phyloP scores from a whole-genome alignment of 2,888 invertebrate genomes.

The Mimumesa dahlbomi region DNA sequence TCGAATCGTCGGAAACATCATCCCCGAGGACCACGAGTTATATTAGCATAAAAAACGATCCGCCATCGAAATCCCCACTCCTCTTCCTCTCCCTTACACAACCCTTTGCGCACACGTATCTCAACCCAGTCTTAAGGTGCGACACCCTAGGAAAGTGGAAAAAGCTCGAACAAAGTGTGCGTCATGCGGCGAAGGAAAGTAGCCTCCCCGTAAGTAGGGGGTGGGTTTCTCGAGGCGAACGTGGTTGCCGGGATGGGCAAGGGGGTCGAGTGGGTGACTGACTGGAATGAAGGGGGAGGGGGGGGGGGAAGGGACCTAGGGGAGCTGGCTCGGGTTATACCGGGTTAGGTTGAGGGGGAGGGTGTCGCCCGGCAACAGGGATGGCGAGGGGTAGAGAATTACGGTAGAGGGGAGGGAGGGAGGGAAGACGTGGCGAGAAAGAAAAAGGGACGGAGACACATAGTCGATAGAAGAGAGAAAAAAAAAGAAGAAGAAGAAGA shows the following conservation, averaged over 20 bases:
- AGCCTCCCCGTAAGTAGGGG: conserved; percentile 48
- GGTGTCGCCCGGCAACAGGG: conserved; percentile 45
- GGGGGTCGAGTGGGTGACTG: conserved; percentile 60
- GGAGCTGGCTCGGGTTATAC: conserved; percentile 40
- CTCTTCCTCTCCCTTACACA: no score
- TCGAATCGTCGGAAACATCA: no score
- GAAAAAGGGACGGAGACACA: conserved; percentile 33
- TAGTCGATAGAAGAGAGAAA: conserved; percentile 36
- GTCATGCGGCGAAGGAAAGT: conserved; percentile 45
- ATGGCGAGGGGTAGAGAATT: conserved; percentile 26
- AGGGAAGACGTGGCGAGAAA: conserved; percentile 34
- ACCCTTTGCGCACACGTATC: conserved; percentile 8
- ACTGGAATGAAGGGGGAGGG: conserved; percentile 57
- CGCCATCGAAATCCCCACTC: no score
- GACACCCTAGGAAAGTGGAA: conserved; percentile 35
- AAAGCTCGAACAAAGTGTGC: conserved; percentile 42
- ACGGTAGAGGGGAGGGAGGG: conserved; percentile 23
- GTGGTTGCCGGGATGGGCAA: conserved; percentile 35
- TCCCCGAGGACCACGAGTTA: no score
- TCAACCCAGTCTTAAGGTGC: conserved; percentile 3
- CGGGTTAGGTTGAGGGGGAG: conserved; percentile 54
- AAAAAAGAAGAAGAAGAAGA: no score
- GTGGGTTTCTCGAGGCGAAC: conserved; percentile 41
- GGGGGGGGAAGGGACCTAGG: conserved; percentile 47
- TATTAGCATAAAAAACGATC: no score